Evolutionary conservation across 2,888 invertebrate species (phyloP).

Genomic region (Dasysyrphus tricinctus): DNA sequence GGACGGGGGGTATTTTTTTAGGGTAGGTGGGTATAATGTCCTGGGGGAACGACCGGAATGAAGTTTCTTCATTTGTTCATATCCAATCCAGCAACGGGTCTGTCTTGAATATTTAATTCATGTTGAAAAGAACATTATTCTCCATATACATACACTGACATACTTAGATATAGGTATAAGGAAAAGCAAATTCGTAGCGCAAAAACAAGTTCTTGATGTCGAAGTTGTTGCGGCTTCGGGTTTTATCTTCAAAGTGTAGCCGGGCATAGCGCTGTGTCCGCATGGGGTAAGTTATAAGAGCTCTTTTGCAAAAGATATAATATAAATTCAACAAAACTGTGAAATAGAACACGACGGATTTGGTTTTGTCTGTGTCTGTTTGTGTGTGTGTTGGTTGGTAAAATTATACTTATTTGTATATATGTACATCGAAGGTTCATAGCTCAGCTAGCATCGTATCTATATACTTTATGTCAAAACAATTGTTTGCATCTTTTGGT

Average conservation of each 20-base stretch:
- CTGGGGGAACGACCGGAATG: conserved; percentile 32
- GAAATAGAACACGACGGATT: conserved; percentile 33
- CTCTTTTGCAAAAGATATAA: conserved; percentile 59
- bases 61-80: conserved; percentile 29
- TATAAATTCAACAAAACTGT: conserved; percentile 66
- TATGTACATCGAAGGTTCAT: conserved; percentile 2
- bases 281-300: conserved; percentile 72
- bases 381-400: neutral
- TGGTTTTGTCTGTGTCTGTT: neutral
- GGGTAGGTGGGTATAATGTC: conserved; percentile 36
- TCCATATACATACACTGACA: neutral
- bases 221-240: conserved; percentile 12
- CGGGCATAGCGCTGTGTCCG: conserved; percentile 56
- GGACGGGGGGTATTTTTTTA: conserved; percentile 14
- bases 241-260: conserved; percentile 60
- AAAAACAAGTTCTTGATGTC: conserved; percentile 57
- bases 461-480: conserved; percentile 42
- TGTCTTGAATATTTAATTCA: conserved; percentile 57
- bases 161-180: neutral
- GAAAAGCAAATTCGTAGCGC: conserved; percentile 4
- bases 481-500: conserved; percentile 58
- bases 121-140: conserved; percentile 48
- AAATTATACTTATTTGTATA: neutral
- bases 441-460: neutral
- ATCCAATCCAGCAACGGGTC: conserved; percentile 16